Base-by-base conservation (phyloP, 2,113 vertebrate species). In the Zeus faber region DNA sequence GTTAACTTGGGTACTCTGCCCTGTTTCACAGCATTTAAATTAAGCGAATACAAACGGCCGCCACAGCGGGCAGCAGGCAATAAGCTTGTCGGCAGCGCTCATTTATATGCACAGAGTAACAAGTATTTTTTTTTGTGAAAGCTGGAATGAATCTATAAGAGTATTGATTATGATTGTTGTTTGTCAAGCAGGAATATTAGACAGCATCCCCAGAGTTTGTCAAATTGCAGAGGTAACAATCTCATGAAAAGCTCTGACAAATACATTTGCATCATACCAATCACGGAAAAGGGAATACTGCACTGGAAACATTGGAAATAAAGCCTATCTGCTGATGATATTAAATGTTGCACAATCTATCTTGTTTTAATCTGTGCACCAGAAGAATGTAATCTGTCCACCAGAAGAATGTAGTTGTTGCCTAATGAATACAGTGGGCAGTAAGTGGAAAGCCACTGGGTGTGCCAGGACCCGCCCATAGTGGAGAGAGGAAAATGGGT, bases 301-400 rank as follows among this genome's bases (percentile, higher is more conserved):
- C 24, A 44, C 51, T 45, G 20, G 62, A 41, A 76, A 73, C 43
- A 43, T 65, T 77, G 70, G 18, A 51, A 45, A 70, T 75, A 17
- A 43, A 54, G 62, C 29, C 53, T 18, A 41, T 54, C 39, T 51
- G 56, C 46, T 67, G 20, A 14, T 65, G 3, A 57, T 64, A 54
- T 70, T 45, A 62, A 41, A 43, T 26, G 51, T 65, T 72, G 26
- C 57, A 68, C 57, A 81, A 62, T 45, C 47, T 26, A 56, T 70
- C n/a, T 51, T 45, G 26, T 62, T 51, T 67, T 14, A 44, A 41
- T 5, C n/a, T 13, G 45, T 60, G 40, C 56, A 76, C 43, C 53
- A 44, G 14, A 54, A 27, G 49, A 55, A 39, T 17, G 10, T 52
- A 56, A 56, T 60, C n/a, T n/a, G 63, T 57, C 57, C 46, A 4